Base-by-base conservation (phyloP, 2,113 vertebrate genomes). In the Colaptes auratus region DNA sequence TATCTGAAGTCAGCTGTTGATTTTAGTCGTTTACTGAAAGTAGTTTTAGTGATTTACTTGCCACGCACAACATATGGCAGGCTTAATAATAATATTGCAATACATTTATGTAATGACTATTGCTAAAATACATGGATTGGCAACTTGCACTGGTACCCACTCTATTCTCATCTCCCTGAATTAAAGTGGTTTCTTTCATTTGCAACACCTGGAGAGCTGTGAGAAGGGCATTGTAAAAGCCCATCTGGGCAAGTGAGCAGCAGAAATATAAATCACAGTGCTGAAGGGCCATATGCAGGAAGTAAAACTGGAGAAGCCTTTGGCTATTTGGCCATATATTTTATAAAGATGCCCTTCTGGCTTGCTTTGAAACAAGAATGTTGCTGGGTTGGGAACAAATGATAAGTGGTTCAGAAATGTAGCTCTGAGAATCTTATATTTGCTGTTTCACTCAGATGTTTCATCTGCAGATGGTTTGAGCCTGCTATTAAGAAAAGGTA, bases 201-300 rank as follows among this genome's bases (percentile, higher is more conserved):
- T 93, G 79, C 82, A 96, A 86, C 93, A 96, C 94, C 92, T 88
- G 95, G 89, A 96, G 71, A 86, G 69, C 73, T 81, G 50, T 90
- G 91, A 83, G 76, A 91, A 97, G 77, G 53, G 85, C 93, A 93
- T 96, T 92, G 92, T 92, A 97, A 50, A 95, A 55, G 86, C 52
- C 73, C 82, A 96, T 96, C 96, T 96, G 86, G 94, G 85, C 82
- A 92, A 88, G 58, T 19, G 15, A 96, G 88, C 71, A 52, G 71
- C 66, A 88, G 86, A 94, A 96, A 82, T 86, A 61, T 90, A 96
- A 96, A 93, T 95, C 90, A 82, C 9, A 85, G 73, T 33, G 58
- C 86, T 92, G 48, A 48, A 91, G 53, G 61, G 77, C 80, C 87
- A 93, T 78, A 90, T 86, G 85, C 78, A 79, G 76, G 90, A 94